Base-by-base conservation (phyloP, 2,797 vertebrate species). In the Acanthurus leucopareius region DNA sequence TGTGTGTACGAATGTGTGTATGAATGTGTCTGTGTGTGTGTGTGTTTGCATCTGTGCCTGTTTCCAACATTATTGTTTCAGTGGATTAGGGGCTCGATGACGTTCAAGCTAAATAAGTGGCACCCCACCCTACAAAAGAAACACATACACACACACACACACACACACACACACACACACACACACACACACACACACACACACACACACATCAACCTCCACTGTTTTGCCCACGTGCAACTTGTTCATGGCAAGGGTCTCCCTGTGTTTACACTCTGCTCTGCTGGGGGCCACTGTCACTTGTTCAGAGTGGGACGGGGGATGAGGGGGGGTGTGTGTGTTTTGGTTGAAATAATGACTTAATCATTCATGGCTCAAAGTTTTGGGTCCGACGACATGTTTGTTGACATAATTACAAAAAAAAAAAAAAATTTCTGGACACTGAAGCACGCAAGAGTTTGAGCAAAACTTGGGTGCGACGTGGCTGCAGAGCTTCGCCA, bases 181-280 rank as follows among this genome's bases (percentile, higher is more conserved):
- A 75, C 75, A 59, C 76, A 47, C 73, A 63, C 64, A 68, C 54
- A 62, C 62, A 60, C 74, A 77, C 75, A 59, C 76, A 47, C 73
- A 63, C 64, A 68, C 54, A 62, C 62, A 60, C 74, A 77, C 79
- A 79, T 83, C 66, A 76, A 53, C 59, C 66, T 75, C 74, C 81
- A 86, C 73, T 89, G 88, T 90, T 90, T 91, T 86, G 47, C 87
- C 90, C 92, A 95, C 92, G 94, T 94, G 94, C 83, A 90, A 73
- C 86, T 89, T 83, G 86, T 77, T 80, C 85, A 86, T 88, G 76
- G 78, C 73, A 53, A 81, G 89, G 87, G 88, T 91, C 78, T 92
- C 88, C 88, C 90, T 58, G 73, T 93, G 91, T 93, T 93, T 93
- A 92, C 86, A 89, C 82, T 76, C 59, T 79, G 73, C 80, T 80